A percentile compares a stretch with the other conserved stretches of the same genome.
phyloP scores from a whole-genome alignment of 2,888 invertebrate species.

The Halictus ligatus region DNA sequence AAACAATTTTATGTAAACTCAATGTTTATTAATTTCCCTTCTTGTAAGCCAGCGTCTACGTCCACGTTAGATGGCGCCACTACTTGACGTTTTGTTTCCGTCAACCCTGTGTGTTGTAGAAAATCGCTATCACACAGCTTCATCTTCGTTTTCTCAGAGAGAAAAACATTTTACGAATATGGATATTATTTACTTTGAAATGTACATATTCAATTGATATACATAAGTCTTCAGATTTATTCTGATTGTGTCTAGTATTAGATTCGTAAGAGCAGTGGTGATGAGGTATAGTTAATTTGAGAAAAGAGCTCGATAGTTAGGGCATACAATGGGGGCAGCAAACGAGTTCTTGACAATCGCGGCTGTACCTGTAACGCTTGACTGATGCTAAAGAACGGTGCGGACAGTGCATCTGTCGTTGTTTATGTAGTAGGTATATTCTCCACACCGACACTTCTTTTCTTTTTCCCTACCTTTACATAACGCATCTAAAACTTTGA shows the following conservation, averaged over 20 bases:
- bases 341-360: conserved; percentile 58
- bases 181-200: neutral
- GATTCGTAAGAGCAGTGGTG: conserved; percentile 27
- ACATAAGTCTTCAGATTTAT: neutral
- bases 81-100: conserved; percentile 30
- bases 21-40: conserved; percentile 3
- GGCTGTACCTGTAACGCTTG: conserved; percentile 57
- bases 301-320: conserved; percentile 47
- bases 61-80: conserved; percentile 46
- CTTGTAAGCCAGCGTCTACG: neutral
- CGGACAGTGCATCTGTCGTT: conserved; percentile 51
- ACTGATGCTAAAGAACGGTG: conserved; percentile 43
- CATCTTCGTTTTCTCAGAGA: conserved; percentile 2
- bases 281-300: conserved; percentile 38
- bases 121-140: conserved; percentile 31
- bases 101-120: conserved; percentile 45
- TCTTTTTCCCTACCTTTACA: conserved; percentile 27
- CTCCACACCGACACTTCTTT: conserved; percentile 18
- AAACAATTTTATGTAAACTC: neutral
- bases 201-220: conserved; percentile 12
- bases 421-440: conserved; percentile 44
- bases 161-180: neutral
- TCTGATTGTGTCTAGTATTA: neutral
- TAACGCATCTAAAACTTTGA: conserved; percentile 37
- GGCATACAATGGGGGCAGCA: conserved; percentile 37